A percentile compares a stretch with the other conserved stretches of the same genome.
Conservation (phyloP, 2,113 vertebrate genomes). For the Silurus meridionalis region DNA sequence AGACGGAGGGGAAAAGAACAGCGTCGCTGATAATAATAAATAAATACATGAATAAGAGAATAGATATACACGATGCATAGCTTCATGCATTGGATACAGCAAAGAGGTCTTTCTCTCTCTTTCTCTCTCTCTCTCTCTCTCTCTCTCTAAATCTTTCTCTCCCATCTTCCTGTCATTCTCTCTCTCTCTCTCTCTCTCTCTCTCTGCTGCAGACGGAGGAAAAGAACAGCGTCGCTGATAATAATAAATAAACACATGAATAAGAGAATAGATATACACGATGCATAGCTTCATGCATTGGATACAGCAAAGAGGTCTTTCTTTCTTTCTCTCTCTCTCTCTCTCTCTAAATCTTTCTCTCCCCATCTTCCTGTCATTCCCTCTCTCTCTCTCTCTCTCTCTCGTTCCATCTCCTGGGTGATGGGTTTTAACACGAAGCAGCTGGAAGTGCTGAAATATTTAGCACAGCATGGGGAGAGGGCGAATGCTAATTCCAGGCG, state of each 20-base stretch:
- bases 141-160: neutral
- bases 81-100: slow-evolving; percentile 58
- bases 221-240: slow-evolving; percentile 54
- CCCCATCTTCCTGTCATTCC: too few species aligned
- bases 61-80: slow-evolving; percentile 71
- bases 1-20: slow-evolving; percentile 56
- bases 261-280: slow-evolving; percentile 76
- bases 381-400: slow-evolving; percentile 26
- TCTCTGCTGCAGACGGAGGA: slow-evolving; percentile 59
- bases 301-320: slow-evolving; percentile 17
- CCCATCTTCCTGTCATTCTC: too few species aligned
- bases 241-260: slow-evolving; percentile 81
- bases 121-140: slow-evolving; percentile 1
- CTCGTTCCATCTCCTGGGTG: slow-evolving; percentile 68
- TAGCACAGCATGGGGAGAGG: slow-evolving; percentile 66
- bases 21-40: slow-evolving; percentile 72
- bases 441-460: slow-evolving; percentile 81
- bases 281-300: slow-evolving; percentile 64
- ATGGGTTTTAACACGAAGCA: slow-evolving; percentile 76
- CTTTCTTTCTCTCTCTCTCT: slow-evolving; percentile 17
- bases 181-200: slow-evolving; percentile 29
- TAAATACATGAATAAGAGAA: slow-evolving; percentile 79
- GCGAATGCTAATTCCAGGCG: slow-evolving; percentile 72
- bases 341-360: too few species aligned
- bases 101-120: slow-evolving; percentile 24